These are phyloP conservation scores for Eupsilia transversa DNA, from an alignment of 2,888 invertebrate species.

Conservation along the genomic window DNA sequence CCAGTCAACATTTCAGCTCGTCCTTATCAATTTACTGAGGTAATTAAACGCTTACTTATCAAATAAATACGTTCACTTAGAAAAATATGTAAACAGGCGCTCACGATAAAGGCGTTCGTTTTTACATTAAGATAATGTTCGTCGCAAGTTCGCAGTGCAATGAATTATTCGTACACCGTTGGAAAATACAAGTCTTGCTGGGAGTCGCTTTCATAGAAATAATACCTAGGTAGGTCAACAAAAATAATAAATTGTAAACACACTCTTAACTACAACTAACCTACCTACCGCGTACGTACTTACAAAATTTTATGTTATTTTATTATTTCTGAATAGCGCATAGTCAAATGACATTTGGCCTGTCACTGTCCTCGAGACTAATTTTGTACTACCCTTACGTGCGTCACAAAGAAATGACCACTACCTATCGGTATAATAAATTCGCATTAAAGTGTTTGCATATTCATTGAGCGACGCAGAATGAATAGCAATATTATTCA, in stretches of 20 bases:
- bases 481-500: slow-evolving; percentile 24
- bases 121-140: slow-evolving; percentile 48
- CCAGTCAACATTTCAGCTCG: slow-evolving; percentile 45
- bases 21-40: slow-evolving; percentile 71
- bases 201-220: slow-evolving; percentile 23
- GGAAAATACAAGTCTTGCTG: slow-evolving; percentile 43
- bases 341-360: slow-evolving; percentile 50
- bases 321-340: slow-evolving; percentile 38
- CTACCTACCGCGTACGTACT: slow-evolving; percentile 9
- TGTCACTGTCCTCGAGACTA: slow-evolving; percentile 45
- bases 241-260: slow-evolving; percentile 20
- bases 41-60: slow-evolving; percentile 75
- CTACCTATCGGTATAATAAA: slow-evolving; percentile 24
- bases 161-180: slow-evolving; percentile 41
- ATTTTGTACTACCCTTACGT: slow-evolving; percentile 41
- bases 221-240: slow-evolving; percentile 6
- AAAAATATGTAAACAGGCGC: slow-evolving; percentile 63
- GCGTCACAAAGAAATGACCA: slow-evolving; percentile 27
- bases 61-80: slow-evolving; percentile 66
- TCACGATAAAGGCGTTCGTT: slow-evolving; percentile 61
- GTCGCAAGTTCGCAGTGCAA: slow-evolving; percentile 24
- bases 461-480: slow-evolving; percentile 39
- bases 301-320: slow-evolving; percentile 25
- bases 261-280: not conserved
- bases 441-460: slow-evolving; percentile 40